phyloP scores from a whole-genome alignment of 1,140 invertebrate species.

The Ceratina calcarata region DNA sequence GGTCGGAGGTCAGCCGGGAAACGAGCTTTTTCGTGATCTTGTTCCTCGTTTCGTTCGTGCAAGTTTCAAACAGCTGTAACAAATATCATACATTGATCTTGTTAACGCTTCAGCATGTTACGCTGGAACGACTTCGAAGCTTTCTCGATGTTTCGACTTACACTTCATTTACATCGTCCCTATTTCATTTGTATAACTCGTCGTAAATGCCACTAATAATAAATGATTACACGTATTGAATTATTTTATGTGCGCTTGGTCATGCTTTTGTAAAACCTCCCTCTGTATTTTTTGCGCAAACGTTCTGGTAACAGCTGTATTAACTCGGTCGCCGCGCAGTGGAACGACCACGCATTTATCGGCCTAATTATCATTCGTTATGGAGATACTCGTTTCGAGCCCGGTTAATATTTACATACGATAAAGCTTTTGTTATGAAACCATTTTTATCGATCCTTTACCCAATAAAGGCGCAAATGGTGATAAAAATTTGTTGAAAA shows the following conservation, averaged over 20 bases:
- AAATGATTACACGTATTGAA: not conserved
- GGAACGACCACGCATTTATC: not conserved
- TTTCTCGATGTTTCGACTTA: too few relatives aligned
- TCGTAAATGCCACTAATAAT: too few relatives aligned
- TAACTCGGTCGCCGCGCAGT: not conserved
- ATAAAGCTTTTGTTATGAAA: constrained; percentile 3
- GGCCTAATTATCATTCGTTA: not conserved
- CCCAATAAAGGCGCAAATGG: not conserved
- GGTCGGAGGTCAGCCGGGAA: not conserved
- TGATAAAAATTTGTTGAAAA: not conserved
- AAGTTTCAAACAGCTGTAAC: not conserved
- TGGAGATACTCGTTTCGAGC: not conserved
- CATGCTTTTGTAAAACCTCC: too few relatives aligned
- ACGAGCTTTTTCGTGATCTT: not conserved
- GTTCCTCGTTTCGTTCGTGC: not conserved
- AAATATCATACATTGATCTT: not conserved
- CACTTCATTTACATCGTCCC: too few relatives aligned
- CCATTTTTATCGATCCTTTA: not conserved
- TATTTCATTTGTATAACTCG: too few relatives aligned
- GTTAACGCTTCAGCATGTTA: not conserved
- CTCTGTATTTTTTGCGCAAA: not conserved
- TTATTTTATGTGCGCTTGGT: not conserved
- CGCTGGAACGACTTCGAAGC: not conserved
- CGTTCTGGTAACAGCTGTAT: not conserved
- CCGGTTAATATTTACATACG: not conserved